Percentiles rank a stretch among this genome's conserved stretches.
These are phyloP conservation scores for Lasioglossum leucozonium DNA, from an alignment of 2,888 invertebrate species.

Conservation along the genomic window DNA sequence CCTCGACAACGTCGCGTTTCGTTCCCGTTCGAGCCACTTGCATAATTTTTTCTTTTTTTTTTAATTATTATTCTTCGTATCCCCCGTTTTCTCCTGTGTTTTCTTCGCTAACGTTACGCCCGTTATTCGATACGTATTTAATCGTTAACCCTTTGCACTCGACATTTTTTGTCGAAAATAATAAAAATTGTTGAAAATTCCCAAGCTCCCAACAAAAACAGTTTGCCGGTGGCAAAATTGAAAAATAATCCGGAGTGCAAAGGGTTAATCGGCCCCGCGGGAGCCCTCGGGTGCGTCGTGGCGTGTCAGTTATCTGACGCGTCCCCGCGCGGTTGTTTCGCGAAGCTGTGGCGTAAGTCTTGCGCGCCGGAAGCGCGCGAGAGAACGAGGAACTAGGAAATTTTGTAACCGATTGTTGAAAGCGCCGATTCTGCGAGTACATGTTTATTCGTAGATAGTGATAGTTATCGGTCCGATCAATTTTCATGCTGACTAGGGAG, in stretches of 20 bases:
- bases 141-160: too few species aligned
- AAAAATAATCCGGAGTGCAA: too few species aligned
- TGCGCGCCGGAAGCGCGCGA: too few species aligned
- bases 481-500: constrained; percentile 33
- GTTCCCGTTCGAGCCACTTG: constrained; percentile 10
- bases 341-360: too few species aligned
- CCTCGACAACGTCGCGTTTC: constrained; percentile 1
- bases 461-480: constrained; percentile 36
- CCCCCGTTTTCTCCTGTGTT: constrained; percentile 3
- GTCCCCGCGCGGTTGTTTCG: too few species aligned
- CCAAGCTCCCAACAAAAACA: too few species aligned
- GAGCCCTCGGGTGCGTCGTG: too few species aligned
- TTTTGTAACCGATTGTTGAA: constrained; percentile 13
- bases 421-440: constrained; percentile 34
- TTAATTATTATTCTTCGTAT: background rate
- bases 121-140: constrained; percentile 12
- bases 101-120: constrained; percentile 9
- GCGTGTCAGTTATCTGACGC: too few species aligned
- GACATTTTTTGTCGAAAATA: too few species aligned
- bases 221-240: too few species aligned
- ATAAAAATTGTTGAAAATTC: too few species aligned
- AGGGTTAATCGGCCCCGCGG: too few species aligned
- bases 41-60: constrained; percentile 47
- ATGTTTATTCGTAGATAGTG: constrained; percentile 39
- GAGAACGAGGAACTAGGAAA: background rate